Conservation (phyloP, 2,113 vertebrate species). For the Albula goreensis region DNA sequence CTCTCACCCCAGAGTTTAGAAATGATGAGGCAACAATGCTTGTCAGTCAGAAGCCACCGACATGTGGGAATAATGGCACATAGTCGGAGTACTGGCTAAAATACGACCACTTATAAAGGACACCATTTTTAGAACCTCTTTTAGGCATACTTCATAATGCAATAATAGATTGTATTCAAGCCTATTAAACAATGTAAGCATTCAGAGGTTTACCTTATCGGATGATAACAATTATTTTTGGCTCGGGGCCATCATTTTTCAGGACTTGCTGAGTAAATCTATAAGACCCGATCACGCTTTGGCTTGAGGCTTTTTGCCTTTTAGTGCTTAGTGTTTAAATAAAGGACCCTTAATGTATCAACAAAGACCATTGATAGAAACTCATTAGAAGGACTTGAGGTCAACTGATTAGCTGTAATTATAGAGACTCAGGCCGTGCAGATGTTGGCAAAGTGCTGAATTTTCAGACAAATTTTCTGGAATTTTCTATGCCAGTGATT, state of each 20-base stretch:
- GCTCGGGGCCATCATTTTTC: not conserved
- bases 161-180: not conserved
- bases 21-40: not conserved
- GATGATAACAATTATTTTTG: slow-evolving; percentile 18
- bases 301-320: not conserved
- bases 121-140: not conserved
- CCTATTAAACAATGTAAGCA: not conserved
- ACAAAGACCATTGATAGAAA: slow-evolving; percentile 27
- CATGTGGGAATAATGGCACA: not conserved
- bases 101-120: not conserved
- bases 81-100: not conserved
- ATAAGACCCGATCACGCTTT: not conserved
- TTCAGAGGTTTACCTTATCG: not conserved
- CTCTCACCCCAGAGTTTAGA: not conserved
- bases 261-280: slow-evolving; percentile 1
- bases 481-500: not conserved
- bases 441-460: slow-evolving; percentile 13
- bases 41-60: not conserved
- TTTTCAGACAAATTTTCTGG: not conserved
- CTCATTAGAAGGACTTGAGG: slow-evolving; percentile 27
- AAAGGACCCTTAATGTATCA: slow-evolving; percentile 16
- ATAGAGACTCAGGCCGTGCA: not conserved
- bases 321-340: slow-evolving; percentile 14
- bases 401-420: slow-evolving; percentile 26
- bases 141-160: not conserved